phyloP scores from a whole-genome alignment of 2,797 vertebrate genomes.

The Distichodus sexfasciatus region DNA sequence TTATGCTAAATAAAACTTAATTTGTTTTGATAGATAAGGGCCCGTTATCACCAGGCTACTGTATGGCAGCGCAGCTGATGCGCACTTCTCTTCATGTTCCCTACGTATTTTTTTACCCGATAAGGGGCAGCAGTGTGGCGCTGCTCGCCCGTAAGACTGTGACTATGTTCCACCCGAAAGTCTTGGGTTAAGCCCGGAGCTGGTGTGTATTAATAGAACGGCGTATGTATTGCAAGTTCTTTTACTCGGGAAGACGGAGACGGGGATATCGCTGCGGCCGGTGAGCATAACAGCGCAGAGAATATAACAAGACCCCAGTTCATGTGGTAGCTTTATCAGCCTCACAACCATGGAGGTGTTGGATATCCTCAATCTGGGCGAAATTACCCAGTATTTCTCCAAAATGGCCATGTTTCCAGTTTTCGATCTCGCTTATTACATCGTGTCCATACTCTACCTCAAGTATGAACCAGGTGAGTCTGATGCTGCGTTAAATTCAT shows the following conservation, averaged over 20 bases:
- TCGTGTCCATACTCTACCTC: slow-evolving; percentile 96
- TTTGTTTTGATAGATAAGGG: no score
- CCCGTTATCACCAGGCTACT: no score
- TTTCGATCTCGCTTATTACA: slow-evolving; percentile 95
- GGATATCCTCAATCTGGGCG: slow-evolving; percentile 82
- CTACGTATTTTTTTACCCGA: background rate
- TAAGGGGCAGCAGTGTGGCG: slow-evolving; percentile 27
- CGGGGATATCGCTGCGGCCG: slow-evolving; percentile 60
- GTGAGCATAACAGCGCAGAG: slow-evolving; percentile 25
- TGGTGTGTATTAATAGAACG: slow-evolving; percentile 77
- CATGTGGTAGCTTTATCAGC: slow-evolving; percentile 20
- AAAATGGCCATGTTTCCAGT: slow-evolving; percentile 92
- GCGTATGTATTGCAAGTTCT: slow-evolving; percentile 60
- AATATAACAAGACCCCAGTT: background rate
- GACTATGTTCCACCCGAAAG: background rate
- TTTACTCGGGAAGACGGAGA: slow-evolving; percentile 59
- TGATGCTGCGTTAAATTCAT: background rate
- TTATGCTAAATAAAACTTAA: no score
- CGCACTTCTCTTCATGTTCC: no score
- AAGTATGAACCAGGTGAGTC: slow-evolving; percentile 94
- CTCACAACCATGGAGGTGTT: slow-evolving; percentile 79
- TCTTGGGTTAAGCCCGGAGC: slow-evolving; percentile 1
- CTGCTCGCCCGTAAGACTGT: background rate
- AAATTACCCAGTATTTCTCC: slow-evolving; percentile 85
- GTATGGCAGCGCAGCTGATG: no score